Evolutionary conservation across 2,888 invertebrate species (phyloP).

Genomic region (Gibbula magus): DNA sequence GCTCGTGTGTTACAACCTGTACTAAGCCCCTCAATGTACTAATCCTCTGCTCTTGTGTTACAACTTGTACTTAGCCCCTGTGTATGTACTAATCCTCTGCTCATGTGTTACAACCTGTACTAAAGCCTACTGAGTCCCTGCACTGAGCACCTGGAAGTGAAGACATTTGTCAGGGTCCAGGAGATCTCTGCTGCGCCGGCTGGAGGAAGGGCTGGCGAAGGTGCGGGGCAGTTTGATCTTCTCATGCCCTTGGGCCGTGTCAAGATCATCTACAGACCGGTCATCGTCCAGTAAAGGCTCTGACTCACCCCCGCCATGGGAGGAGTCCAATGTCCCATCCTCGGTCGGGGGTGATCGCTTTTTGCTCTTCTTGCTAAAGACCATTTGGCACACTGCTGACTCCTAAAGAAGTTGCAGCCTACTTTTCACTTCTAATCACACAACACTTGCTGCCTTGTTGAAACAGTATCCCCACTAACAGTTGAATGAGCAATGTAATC

Average conservation of each 20-base stretch:
- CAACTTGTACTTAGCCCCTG: too few relatives aligned
- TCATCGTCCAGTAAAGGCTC: background rate
- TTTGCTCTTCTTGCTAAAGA: background rate
- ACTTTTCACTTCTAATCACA: too few relatives aligned
- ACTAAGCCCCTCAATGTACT: too few relatives aligned
- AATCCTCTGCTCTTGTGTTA: too few relatives aligned
- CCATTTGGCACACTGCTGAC: background rate
- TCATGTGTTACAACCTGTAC: too few relatives aligned
- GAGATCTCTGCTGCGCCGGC: background rate
- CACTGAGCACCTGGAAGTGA: background rate
- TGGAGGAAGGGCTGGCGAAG: background rate
- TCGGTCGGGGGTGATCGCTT: background rate
- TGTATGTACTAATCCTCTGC: too few relatives aligned
- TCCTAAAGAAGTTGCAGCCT: too few relatives aligned
- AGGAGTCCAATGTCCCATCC: background rate
- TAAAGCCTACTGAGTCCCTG: too few relatives aligned
- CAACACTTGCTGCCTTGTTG: too few relatives aligned
- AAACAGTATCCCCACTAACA: too few relatives aligned
- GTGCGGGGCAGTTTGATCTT: background rate
- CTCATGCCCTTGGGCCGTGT: background rate
- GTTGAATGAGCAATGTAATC: too few relatives aligned
- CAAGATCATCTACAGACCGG: background rate
- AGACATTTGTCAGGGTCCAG: slow-evolving; percentile 1
- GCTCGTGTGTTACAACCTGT: too few relatives aligned
- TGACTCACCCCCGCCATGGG: background rate